Base-by-base conservation (phyloP, 2,113 vertebrate species). In the Oryzias woworae region DNA sequence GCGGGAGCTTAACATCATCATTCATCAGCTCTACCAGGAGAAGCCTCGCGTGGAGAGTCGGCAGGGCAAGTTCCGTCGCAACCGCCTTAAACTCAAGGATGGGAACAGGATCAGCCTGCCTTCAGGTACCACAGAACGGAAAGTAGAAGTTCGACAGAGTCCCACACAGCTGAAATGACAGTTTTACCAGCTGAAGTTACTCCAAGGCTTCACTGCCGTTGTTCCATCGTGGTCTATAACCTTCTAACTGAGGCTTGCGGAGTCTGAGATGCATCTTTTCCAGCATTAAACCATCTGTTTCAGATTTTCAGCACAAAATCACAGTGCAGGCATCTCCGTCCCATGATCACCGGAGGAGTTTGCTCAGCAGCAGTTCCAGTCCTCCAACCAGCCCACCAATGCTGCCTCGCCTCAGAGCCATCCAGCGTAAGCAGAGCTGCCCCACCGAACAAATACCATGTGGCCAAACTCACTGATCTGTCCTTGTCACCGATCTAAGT, bases 251-350 rank as follows among this genome's bases (percentile, higher is more conserved):
- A 36, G 36, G 36, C 36, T 36, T 36, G 36, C 8, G 15, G 44
- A 16, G 14, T 45, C 44, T 14, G 14, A 16, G 4, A 14, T 45
- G 14, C 44, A 45, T 16, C 3, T 45, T 13, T 14, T 4, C 14
- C 17, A 4, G 3, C 15, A 16, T 45, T 45, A 2, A 7, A 7
- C 41, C 41, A 42, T 42, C 41, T 45, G 44, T 45, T 65, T 64
- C 82, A 98, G 97, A 99, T 92, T 99, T 98, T 82, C 96, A 98
- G 91, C 97, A 99, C 88, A 99, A 99, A 85, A 98, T 99, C 90
- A 99, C 96, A 3, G 96, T 99, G 56, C 96, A 98, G 81, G 97
- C 96, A 18, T 99, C 97, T 60, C 97, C 97, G 0, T 96, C 96
- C 0, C 92, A 95, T 85, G 97, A 98, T 72, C 96, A 95, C 62